Evolutionary conservation across 2,797 vertebrate species (phyloP).

Genomic region (Chelonia mydas): DNA sequence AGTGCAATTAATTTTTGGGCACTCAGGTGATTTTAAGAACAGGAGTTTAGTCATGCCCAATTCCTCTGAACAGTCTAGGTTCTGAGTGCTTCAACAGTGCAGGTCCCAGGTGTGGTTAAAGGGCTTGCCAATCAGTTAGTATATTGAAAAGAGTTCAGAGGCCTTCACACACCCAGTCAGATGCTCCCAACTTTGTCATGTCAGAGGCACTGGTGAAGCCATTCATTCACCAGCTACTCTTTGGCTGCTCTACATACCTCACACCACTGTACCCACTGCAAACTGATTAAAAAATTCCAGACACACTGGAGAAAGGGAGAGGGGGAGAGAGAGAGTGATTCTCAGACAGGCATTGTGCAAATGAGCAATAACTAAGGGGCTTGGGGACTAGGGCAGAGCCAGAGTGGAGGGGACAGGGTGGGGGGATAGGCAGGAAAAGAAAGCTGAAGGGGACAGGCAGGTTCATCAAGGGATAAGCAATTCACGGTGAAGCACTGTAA

Average conservation of each 20-base stretch:
- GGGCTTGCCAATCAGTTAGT: not conserved
- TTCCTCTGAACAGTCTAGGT: not conserved
- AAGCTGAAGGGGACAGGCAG: slow-evolving; percentile 9
- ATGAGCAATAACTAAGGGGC: slow-evolving; percentile 21
- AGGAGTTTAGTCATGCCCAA: not conserved
- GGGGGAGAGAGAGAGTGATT: slow-evolving; percentile 50
- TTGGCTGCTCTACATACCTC: slow-evolving; percentile 18
- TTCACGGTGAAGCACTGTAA: slow-evolving; percentile 16
- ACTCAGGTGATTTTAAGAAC: not conserved
- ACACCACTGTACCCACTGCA: slow-evolving; percentile 61
- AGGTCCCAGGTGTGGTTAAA: not conserved
- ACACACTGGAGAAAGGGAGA: slow-evolving; percentile 12
- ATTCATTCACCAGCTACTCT: slow-evolving; percentile 42
- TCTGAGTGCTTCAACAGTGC: not conserved
- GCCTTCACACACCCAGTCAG: not conserved
- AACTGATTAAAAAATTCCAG: slow-evolving; percentile 45
- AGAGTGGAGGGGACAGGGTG: not conserved
- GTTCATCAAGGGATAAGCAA: slow-evolving; percentile 6
- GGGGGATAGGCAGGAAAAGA: not conserved
- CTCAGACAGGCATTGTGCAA: slow-evolving; percentile 36
- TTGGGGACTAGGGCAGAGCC: slow-evolving; percentile 15
- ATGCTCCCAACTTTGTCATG: slow-evolving; percentile 17
- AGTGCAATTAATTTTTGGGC: not conserved
- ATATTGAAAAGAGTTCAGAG: not conserved
- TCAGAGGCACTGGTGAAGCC: not conserved